Evolutionary conservation across 2,113 vertebrate species (phyloP).

Genomic region (Archocentrus centrarchus): DNA sequence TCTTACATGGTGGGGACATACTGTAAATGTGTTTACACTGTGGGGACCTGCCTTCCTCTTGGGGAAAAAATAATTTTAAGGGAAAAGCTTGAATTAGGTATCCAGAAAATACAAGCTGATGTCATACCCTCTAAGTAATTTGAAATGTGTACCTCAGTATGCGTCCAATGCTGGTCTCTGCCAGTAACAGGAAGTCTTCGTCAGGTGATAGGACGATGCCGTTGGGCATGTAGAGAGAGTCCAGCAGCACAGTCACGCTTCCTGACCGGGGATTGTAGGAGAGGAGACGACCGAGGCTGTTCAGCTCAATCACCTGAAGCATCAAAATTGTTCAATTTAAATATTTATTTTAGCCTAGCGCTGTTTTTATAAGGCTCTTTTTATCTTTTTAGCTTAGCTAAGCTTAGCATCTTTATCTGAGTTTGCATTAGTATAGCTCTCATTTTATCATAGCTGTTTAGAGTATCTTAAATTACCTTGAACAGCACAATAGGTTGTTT

Average conservation of each 20-base stretch:
- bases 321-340: neutral
- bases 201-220: slow-evolving; percentile 75
- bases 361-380: neutral
- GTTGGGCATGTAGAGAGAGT: slow-evolving; percentile 80
- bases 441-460: neutral
- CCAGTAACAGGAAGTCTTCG: slow-evolving; percentile 76
- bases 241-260: slow-evolving; percentile 62
- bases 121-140: neutral
- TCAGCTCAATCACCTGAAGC: slow-evolving; percentile 78
- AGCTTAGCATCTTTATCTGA: neutral
- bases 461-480: too few relatives aligned
- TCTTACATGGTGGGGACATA: neutral
- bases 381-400: neutral
- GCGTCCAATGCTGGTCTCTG: slow-evolving; percentile 79
- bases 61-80: neutral
- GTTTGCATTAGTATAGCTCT: neutral
- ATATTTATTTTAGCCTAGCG: neutral
- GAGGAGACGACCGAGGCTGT: slow-evolving; percentile 74
- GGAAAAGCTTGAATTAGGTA: neutral
- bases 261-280: slow-evolving; percentile 65
- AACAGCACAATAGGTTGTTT: too few relatives aligned
- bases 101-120: neutral
- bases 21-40: neutral
- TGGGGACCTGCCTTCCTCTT: neutral
- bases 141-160: slow-evolving; percentile 52